Percentiles rank a stretch among this genome's conserved stretches.
Evolutionary conservation across 2,888 invertebrate species (phyloP).

Genomic region (Eumacrocentrus americanus): DNA sequence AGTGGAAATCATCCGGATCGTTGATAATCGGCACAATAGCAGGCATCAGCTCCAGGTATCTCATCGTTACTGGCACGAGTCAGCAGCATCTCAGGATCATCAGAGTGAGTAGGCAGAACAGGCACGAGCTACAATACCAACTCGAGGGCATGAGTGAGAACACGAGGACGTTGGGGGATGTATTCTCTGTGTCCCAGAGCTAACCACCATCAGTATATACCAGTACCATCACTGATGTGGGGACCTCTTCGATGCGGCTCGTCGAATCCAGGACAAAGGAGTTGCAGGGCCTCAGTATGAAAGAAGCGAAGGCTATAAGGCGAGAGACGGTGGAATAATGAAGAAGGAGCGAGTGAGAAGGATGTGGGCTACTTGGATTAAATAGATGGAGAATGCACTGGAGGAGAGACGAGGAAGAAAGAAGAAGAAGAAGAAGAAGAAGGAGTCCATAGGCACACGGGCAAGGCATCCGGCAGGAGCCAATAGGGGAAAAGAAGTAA

Average conservation of each 20-base stretch:
- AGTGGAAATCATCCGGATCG: constrained; percentile 17
- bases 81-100: too few species aligned
- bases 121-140: constrained; percentile 14
- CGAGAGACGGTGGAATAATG: constrained; percentile 11
- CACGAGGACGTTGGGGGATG: constrained; percentile 12
- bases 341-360: constrained; percentile 10
- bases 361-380: constrained; percentile 23
- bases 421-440: constrained; percentile 26
- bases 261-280: constrained; percentile 19
- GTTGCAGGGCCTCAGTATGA: neutral
- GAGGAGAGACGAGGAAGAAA: constrained; percentile 25
- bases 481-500: constrained; percentile 21
- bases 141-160: constrained; percentile 11
- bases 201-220: too few species aligned
- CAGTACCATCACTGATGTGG: too few species aligned
- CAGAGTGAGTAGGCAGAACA: constrained; percentile 9
- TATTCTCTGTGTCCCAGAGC: constrained; percentile 9
- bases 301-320: neutral
- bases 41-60: neutral
- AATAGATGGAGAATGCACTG: constrained; percentile 31
- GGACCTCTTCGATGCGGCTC: constrained; percentile 14
- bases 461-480: constrained; percentile 24
- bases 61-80: constrained; percentile 14
- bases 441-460: constrained; percentile 25
- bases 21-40: constrained; percentile 21